phyloP scores from a whole-genome alignment of 1,140 invertebrate species.

The Drosophila lacertosa region DNA sequence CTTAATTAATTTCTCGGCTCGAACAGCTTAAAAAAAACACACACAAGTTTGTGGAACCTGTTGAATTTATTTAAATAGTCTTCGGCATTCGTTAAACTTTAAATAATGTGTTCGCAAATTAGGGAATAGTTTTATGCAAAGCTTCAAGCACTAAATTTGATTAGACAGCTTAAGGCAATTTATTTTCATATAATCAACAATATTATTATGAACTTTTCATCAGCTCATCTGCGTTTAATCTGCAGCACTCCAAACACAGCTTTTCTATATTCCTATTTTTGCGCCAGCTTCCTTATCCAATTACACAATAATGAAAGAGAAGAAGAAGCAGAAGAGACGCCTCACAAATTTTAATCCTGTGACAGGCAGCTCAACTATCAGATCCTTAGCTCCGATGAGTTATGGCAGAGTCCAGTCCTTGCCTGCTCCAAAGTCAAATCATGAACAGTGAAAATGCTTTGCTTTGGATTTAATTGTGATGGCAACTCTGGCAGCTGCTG shows the following conservation, averaged over 20 bases:
- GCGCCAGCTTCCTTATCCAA: neutral
- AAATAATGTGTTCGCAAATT: no score
- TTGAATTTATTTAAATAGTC: neutral
- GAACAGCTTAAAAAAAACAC: slow-evolving; percentile 1
- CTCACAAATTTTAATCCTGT: slow-evolving; percentile 2
- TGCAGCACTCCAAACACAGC: no score
- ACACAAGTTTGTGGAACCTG: neutral
- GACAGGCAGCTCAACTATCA: slow-evolving; percentile 5
- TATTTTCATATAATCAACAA: no score
- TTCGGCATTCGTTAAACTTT: neutral
- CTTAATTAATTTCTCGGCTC: slow-evolving; percentile 15
- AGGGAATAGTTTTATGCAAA: no score
- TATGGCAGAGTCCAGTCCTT: slow-evolving; percentile 1
- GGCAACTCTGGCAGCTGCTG: slow-evolving; percentile 22
- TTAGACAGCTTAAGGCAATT: no score
- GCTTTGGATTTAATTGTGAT: slow-evolving; percentile 53
- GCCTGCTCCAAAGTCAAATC: neutral
- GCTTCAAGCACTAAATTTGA: no score
- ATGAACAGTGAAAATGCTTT: slow-evolving; percentile 18
- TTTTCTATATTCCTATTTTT: no score
- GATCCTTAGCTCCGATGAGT: slow-evolving; percentile 5
- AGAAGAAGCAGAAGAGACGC: neutral
- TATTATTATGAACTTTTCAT: no score
- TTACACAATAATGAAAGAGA: neutral
- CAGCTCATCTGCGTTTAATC: no score